Base-by-base conservation (phyloP, 2,113 vertebrate species). In the Ellobius talpinus region DNA sequence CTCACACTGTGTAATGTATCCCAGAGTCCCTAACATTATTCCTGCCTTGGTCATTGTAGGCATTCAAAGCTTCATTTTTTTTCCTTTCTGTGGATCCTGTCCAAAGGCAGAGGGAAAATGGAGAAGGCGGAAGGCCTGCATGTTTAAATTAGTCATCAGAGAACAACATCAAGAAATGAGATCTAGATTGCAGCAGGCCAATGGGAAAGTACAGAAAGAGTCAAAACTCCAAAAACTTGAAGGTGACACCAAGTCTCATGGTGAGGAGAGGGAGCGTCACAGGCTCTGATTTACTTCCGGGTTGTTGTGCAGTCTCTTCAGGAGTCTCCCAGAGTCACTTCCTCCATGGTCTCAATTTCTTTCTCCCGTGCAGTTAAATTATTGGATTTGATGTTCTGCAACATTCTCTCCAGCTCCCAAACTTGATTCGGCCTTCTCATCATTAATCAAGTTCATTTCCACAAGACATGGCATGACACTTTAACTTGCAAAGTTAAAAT, bases 311-410 rank as follows among this genome's bases (percentile, higher is more conserved):
- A 45, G 17, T 2, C 42, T 66, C 65, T 65, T 26, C 24, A 26
- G 63, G 65, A 70, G 33, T 89, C 8, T 3, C 17, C 26, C n/a
- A 8, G n/a, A 63, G 10, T 55, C 47, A 63, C 21, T 36, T 87
- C 47, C 72, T 94, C 65, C 90, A 65, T 36, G 33, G 36, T 81
- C 58, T 91, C 63, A 29, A 29, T 79, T 78, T 86, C 78, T 93
- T 89, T 36, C 79, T 84, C 11, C 33, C n/a, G 12, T 61, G 11
- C 24, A 61, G 16, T 82, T 68, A 50, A 13, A 12, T 88, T 76
- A 23, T 85, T 72, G 55, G 47, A 29, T 61, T 45, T 89, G 6
- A 42, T 82, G 7, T 42, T 89, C 23, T 72, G 29, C 10, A 88
- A 13, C 5, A 63, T 36, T 87, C 42, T 68, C 29, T 24, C 7